Conservation (phyloP, 2,797 vertebrate species). For the Orientallactaga sibirica region DNA sequence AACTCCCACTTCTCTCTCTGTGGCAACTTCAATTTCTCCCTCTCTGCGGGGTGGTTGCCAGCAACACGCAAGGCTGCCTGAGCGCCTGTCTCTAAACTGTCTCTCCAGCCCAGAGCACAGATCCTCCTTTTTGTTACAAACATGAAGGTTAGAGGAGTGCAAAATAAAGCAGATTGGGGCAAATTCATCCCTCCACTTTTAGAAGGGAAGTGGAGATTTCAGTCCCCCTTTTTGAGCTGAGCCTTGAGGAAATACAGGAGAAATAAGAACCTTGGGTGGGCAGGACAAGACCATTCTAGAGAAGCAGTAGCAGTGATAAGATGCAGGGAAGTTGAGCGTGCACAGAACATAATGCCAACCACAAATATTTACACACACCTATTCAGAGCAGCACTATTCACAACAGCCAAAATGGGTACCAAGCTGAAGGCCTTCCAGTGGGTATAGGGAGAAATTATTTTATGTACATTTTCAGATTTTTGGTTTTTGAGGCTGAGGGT, state of each 20-base stretch:
- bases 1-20: background rate
- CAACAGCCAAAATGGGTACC: background rate
- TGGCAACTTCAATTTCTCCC: background rate
- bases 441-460: background rate
- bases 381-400: background rate
- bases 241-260: background rate
- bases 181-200: too few relatives aligned
- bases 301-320: background rate
- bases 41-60: background rate
- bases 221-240: background rate
- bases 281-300: background rate
- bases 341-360: background rate
- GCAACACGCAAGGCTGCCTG: too few relatives aligned
- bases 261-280: too few relatives aligned
- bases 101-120: background rate
- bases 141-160: too few relatives aligned
- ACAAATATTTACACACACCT: background rate
- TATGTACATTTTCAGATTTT: too few relatives aligned
- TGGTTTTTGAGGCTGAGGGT: too few relatives aligned
- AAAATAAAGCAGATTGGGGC: too few relatives aligned
- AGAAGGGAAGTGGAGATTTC: background rate
- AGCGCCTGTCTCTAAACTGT: background rate
- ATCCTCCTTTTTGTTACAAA: too few relatives aligned
- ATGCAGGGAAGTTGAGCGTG: background rate
- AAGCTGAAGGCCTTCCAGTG: background rate